Percentiles rank a stretch among this genome's conserved stretches.
Conservation (phyloP, 1,140 invertebrate genomes). For the Drosophila watanabei region DNA sequence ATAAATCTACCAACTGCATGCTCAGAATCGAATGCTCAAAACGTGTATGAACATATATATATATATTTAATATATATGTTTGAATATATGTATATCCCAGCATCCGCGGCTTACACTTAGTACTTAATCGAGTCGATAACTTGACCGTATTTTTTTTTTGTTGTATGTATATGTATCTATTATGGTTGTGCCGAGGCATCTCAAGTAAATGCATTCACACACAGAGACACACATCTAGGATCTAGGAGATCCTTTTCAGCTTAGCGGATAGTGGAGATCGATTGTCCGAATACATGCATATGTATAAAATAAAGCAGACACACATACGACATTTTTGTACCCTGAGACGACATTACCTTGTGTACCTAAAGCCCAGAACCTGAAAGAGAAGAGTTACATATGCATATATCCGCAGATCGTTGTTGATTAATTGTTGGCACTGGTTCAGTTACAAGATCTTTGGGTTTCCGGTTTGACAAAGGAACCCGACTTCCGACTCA, state of each 20-base stretch:
- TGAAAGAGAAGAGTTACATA: slow-evolving; percentile 65
- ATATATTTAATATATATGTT: slow-evolving; percentile 27
- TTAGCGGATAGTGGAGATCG: too few relatives aligned
- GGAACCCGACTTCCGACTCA: not conserved
- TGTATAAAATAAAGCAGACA: slow-evolving; percentile 27
- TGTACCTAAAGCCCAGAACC: slow-evolving; percentile 79
- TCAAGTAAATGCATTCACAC: slow-evolving; percentile 47
- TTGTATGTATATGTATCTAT: slow-evolving; percentile 72
- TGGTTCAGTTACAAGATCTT: slow-evolving; percentile 34
- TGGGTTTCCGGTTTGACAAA: not conserved
- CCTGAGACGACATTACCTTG: slow-evolving; percentile 74
- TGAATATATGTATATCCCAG: slow-evolving; percentile 47
- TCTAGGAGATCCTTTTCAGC: slow-evolving; percentile 27
- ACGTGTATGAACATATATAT: slow-evolving; percentile 45
- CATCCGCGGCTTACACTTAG: slow-evolving; percentile 45
- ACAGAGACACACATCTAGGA: slow-evolving; percentile 29
- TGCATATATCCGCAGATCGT: slow-evolving; percentile 47
- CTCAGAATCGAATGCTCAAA: slow-evolving; percentile 37
- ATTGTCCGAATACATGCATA: slow-evolving; percentile 35
- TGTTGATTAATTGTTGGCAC: slow-evolving; percentile 46
- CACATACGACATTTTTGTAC: slow-evolving; percentile 54
- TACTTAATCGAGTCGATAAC: slow-evolving; percentile 38
- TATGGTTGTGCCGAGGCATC: slow-evolving; percentile 80
- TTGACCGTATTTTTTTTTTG: slow-evolving; percentile 31
- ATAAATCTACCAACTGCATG: slow-evolving; percentile 14